Evolutionary conservation across 2,888 invertebrate genomes (phyloP), one percentile per base, ranked within the genome.

Genomic region (Andrena praecox): DNA sequence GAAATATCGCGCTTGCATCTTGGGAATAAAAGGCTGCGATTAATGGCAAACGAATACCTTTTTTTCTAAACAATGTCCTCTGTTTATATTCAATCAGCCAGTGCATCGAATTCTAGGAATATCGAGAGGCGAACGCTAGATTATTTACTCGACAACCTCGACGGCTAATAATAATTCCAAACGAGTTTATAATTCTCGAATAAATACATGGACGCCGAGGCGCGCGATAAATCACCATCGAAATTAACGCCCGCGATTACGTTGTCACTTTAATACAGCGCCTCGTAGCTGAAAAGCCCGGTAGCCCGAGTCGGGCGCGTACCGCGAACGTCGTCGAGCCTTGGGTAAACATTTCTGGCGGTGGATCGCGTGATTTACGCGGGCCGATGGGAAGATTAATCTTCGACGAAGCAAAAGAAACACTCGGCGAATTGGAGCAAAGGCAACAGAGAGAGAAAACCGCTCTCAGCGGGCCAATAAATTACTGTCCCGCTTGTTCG

Each of bases 381-480:
- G 10, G 35, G 20, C 20, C 35, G 20, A 63, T 31, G n/a, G 20
- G 7, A 20, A 63, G 62, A 63, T 63, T 63, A 63, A 63, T 63
- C 62, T 20, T 35, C 35, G 35, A 2, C 31, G 20, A 63, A 35
- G n/a, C 16, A 20, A 63, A 63, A 63, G 33, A 62, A 62, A n/a
- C 62, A 16, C 60, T 27, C 29, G 31, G n/a, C 12, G 60, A 60
- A 60, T 60, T 56, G 56, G 56, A 56, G 56, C 56, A 24, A 56
- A 27, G 42, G 10, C 24, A 33, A 35, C 16, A 33, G 62, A 31
- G 20, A 31, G 20, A 20, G 20, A 20, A 20, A 2, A n/a, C 20
- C 8, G 35, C 20, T 63, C 20, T 63, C 20, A 16, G 35, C 20
- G 33, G 35, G 62, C 20, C 62, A 16, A 63, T 20, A 63, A 63